Evolutionary conservation across 2,888 invertebrate species (phyloP).

Genomic region (Alloplasta piceator): DNA sequence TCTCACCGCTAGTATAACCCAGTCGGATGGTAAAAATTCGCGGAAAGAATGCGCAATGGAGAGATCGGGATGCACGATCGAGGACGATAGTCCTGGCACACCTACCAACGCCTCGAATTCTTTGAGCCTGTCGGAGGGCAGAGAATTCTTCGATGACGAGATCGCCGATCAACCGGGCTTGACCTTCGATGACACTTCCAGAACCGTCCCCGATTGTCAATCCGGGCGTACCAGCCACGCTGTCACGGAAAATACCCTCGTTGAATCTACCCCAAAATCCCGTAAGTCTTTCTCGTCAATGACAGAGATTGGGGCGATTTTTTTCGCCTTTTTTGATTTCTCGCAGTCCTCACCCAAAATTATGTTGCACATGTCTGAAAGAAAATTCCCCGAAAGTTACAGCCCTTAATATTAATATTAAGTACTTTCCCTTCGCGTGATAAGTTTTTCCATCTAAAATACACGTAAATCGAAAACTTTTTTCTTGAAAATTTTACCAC

Average conservation of each 20-base stretch:
- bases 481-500: no score
- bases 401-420: no score
- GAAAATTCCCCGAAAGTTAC: no score
- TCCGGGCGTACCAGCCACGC: conserved; percentile 71
- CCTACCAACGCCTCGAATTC: conserved; percentile 92
- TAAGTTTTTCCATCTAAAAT: no score
- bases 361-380: no score
- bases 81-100: conserved; percentile 87
- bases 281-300: conserved; percentile 71
- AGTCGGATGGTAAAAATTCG: conserved; percentile 82
- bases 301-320: no score
- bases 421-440: no score
- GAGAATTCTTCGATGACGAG: conserved; percentile 94
- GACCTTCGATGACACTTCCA: conserved; percentile 88
- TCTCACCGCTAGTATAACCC: conserved; percentile 85
- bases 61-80: conserved; percentile 80
- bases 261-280: conserved; percentile 78
- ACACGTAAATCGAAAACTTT: no score
- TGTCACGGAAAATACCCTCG: conserved; percentile 80
- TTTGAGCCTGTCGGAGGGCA: conserved; percentile 91
- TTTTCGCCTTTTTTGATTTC: no score
- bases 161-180: conserved; percentile 95
- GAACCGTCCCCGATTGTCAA: conserved; percentile 66
- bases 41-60: conserved; percentile 83
- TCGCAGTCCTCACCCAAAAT: no score